phyloP scores from a whole-genome alignment of 2,888 invertebrate genomes.

The Ichneumon xanthorius region DNA sequence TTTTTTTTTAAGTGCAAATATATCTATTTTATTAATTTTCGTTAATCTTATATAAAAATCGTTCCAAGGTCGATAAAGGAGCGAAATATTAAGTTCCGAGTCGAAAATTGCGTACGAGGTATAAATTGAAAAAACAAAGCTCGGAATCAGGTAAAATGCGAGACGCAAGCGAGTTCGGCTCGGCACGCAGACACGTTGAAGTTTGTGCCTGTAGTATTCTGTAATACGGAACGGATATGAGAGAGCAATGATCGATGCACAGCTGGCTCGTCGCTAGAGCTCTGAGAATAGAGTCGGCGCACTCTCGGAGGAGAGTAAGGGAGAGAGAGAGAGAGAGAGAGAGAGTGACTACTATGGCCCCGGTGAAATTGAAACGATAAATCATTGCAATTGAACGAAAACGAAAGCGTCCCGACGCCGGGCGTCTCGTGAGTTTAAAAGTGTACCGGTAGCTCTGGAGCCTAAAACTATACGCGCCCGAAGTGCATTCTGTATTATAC shows the following conservation, averaged over 20 bases:
- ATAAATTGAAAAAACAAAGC: neutral
- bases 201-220: neutral
- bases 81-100: neutral
- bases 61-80: neutral
- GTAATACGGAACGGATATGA: slow-evolving; percentile 42
- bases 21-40: neutral
- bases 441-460: slow-evolving; percentile 8
- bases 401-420: slow-evolving; percentile 39
- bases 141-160: neutral
- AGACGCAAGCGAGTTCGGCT: neutral
- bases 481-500: neutral
- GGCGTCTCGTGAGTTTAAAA: slow-evolving; percentile 6
- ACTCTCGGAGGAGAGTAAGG: slow-evolving; percentile 1
- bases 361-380: slow-evolving; percentile 55
- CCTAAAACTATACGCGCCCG: neutral
- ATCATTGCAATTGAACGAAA: slow-evolving; percentile 63
- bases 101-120: neutral
- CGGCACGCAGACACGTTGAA: neutral
- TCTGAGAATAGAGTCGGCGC: slow-evolving; percentile 60
- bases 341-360: slow-evolving; percentile 25
- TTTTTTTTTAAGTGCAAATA: too few species aligned
- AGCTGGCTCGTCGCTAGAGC: slow-evolving; percentile 50
- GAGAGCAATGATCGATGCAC: slow-evolving; percentile 61
- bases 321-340: neutral
- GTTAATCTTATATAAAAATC: neutral